Percentiles rank a stretch among this genome's conserved stretches.
Conservation (phyloP, 2,888 invertebrate species). For the Venustoraphidia nigricollis region DNA sequence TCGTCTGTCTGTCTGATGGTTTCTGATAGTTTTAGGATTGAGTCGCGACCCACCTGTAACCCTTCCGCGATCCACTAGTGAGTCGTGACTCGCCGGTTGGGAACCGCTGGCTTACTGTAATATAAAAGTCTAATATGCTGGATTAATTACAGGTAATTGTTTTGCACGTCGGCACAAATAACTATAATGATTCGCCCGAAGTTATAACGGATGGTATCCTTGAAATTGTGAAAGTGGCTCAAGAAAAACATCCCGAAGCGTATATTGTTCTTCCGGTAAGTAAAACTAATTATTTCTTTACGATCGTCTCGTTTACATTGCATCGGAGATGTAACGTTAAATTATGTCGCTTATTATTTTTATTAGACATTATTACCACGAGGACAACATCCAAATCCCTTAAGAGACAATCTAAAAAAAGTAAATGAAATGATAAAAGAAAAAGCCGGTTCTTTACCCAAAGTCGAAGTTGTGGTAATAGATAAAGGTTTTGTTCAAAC, state of each 20-base stretch:
- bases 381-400: slow-evolving; percentile 68
- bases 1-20: too few relatives aligned
- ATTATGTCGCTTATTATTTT: slow-evolving; percentile 5
- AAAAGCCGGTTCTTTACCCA: slow-evolving; percentile 40
- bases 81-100: too few relatives aligned
- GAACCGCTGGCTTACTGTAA: not conserved
- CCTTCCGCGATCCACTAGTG: too few relatives aligned
- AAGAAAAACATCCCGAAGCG: slow-evolving; percentile 61
- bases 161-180: slow-evolving; percentile 78
- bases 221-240: slow-evolving; percentile 58
- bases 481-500: slow-evolving; percentile 65
- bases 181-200: slow-evolving; percentile 63
- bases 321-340: not conserved
- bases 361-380: slow-evolving; percentile 74
- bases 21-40: too few relatives aligned
- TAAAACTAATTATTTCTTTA: slow-evolving; percentile 15
- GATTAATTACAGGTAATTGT: slow-evolving; percentile 55
- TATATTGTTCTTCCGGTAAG: slow-evolving; percentile 76
- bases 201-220: slow-evolving; percentile 69
- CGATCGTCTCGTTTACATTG: not conserved
- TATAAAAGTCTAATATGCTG: slow-evolving; percentile 1
- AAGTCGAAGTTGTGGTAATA: slow-evolving; percentile 62
- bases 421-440: slow-evolving; percentile 60
- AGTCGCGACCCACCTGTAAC: too few relatives aligned
- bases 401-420: slow-evolving; percentile 59